Conservation (phyloP, 2,113 vertebrate species). For the Benitochromis conjunctus region DNA sequence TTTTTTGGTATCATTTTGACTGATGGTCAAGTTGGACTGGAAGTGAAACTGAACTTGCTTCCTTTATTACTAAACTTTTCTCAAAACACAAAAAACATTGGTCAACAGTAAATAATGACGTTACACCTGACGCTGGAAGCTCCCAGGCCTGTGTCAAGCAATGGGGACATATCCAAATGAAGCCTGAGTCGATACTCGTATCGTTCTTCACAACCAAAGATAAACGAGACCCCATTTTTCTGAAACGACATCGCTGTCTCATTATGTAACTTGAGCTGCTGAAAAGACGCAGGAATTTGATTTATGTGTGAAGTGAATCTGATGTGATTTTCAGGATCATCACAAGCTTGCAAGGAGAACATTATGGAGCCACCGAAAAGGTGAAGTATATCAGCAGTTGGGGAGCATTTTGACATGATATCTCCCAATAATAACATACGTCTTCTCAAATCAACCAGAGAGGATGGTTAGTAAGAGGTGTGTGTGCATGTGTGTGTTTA, state of each 20-base stretch:
- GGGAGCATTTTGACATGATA: not conserved
- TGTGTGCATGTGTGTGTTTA: not conserved
- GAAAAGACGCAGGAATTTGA: not conserved
- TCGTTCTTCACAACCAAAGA: not conserved
- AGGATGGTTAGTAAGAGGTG: not conserved
- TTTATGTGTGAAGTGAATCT: not conserved
- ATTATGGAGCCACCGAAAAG: not conserved
- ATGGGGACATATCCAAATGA: not conserved
- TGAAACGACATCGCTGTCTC: not conserved
- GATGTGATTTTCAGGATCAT: not conserved
- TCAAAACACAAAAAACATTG: not conserved
- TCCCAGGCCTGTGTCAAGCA: not conserved
- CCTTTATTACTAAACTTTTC: not conserved
- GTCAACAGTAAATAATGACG: not conserved
- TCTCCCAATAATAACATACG: not conserved
- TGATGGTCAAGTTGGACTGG: not conserved
- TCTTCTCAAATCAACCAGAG: not conserved
- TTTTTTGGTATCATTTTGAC: not conserved
- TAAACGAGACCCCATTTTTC: not conserved
- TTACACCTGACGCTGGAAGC: not conserved
- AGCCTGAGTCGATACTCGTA: not conserved
- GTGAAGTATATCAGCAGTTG: not conserved
- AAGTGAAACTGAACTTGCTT: not conserved
- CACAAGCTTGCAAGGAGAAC: not conserved
- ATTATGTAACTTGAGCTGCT: not conserved